phyloP scores from a whole-genome alignment of 2,888 invertebrate genomes.

The Pyrocoelia pectoralis region DNA sequence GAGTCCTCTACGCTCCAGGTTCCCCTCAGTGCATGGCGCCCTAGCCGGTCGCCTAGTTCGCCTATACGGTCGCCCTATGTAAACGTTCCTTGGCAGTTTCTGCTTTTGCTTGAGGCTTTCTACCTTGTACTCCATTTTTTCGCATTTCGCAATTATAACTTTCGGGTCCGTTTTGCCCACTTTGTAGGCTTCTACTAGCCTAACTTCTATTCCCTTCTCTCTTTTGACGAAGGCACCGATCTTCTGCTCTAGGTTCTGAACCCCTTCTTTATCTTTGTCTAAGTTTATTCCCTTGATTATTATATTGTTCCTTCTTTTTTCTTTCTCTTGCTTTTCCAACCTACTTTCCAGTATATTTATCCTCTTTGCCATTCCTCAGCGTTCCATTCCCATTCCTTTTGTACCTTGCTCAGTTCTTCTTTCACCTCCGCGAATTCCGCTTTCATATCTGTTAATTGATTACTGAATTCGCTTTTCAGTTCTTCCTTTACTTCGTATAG shows the following conservation, averaged over 20 bases:
- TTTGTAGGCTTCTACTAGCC: too few species aligned
- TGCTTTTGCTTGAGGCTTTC: too few species aligned
- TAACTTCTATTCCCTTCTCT: background rate
- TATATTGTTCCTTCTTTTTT: constrained; percentile 7
- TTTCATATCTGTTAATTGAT: constrained; percentile 2
- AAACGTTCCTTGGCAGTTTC: too few species aligned
- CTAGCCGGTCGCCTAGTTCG: too few species aligned
- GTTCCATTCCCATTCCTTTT: background rate
- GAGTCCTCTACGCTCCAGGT: too few species aligned
- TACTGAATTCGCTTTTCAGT: constrained; percentile 4
- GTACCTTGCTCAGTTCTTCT: background rate
- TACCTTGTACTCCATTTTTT: too few species aligned
- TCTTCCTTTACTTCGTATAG: background rate
- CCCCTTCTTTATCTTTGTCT: background rate
- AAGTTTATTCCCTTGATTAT: constrained; percentile 9
- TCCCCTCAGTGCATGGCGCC: too few species aligned
- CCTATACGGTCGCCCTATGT: too few species aligned
- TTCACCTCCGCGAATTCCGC: background rate
- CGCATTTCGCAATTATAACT: too few species aligned
- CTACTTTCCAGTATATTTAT: background rate
- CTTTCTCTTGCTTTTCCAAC: constrained; percentile 11
- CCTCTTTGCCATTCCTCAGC: background rate
- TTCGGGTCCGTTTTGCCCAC: too few species aligned
- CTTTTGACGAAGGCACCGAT: background rate
- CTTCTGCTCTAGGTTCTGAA: constrained; percentile 3